Percentiles rank a stretch among this genome's conserved stretches.
phyloP scores from a whole-genome alignment of 2,797 vertebrate genomes.

The Erpetoichthys calabaricus region DNA sequence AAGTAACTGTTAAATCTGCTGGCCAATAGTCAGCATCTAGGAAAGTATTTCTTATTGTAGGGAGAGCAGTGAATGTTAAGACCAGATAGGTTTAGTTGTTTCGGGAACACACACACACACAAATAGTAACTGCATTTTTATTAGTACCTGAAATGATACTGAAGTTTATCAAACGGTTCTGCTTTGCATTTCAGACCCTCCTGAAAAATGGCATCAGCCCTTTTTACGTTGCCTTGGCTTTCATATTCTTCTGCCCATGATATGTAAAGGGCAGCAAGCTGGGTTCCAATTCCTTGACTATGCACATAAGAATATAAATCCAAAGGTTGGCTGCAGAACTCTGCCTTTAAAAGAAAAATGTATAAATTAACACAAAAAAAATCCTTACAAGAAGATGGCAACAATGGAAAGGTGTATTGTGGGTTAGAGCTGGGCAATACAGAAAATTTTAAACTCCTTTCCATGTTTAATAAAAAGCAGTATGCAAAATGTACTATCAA shows the following conservation, averaged over 20 bases:
- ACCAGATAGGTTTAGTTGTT: no score
- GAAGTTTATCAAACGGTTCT: constrained; percentile 70
- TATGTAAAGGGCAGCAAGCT: constrained; percentile 71
- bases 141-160: constrained; percentile 72
- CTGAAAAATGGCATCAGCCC: constrained; percentile 76
- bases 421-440: neutral
- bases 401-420: neutral
- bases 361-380: constrained; percentile 1
- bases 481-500: no score
- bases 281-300: constrained; percentile 69
- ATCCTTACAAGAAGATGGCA: neutral
- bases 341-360: constrained; percentile 45
- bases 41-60: no score
- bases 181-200: constrained; percentile 67
- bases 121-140: neutral
- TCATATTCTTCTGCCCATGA: constrained; percentile 88
- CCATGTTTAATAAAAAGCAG: no score
- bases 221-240: constrained; percentile 63
- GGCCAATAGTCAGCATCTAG: no score
- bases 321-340: constrained; percentile 65
- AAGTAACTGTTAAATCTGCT: no score
- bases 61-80: no score
- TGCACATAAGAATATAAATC: constrained; percentile 79
- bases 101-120: no score
- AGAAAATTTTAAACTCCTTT: neutral